Base-by-base conservation (phyloP, 2,888 invertebrate species). In the Smittia aterrima region DNA sequence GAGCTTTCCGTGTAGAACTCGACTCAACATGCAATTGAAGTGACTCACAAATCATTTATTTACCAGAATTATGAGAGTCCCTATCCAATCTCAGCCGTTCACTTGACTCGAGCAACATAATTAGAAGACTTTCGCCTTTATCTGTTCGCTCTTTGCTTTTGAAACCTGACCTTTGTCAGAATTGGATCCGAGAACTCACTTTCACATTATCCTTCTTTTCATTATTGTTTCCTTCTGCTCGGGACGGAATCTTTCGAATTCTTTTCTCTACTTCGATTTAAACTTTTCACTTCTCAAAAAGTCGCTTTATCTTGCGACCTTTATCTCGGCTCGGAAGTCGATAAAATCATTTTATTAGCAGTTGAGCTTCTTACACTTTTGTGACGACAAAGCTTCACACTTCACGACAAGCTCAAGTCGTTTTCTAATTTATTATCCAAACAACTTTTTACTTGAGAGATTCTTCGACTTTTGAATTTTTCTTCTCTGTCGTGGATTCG, bases 151-250 rank as follows among this genome's bases (percentile, higher is more conserved):
- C 32, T 9, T 32, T 9, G 32, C 32, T 32, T n/a, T 32, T 16
- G 47, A 47, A 47, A 47, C 11, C 47, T 47, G 47, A 47, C 47
- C 47, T 47, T 47, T 47, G 16, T 47, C 47, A 47, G 16, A 47
- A 47, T 47, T 47, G 16, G 47, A 47, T 47, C 16, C 47, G 16
- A 2, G 2, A 47, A 47, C 47, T n/a, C 47, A 32, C 16, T 47
- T 47, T 47, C 47, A 47, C 47, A 47, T 47, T 47, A n/a, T 47
- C 47, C n/a, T 16, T 38, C 38, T 47, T 47, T 47, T n/a, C 47
- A 32, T 32, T 32, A 47, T 47, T 11, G 47, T 16, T 38, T 47
- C n/a, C 16, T 47, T 13, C 16, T 2, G 47, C 16, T 47, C n/a
- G 47, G 47, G 47, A 47, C 47, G 47, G n/a, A 47, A 47, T n/a